Conservation (phyloP, 2,888 invertebrate species). For the Clitarchus hookeri region DNA sequence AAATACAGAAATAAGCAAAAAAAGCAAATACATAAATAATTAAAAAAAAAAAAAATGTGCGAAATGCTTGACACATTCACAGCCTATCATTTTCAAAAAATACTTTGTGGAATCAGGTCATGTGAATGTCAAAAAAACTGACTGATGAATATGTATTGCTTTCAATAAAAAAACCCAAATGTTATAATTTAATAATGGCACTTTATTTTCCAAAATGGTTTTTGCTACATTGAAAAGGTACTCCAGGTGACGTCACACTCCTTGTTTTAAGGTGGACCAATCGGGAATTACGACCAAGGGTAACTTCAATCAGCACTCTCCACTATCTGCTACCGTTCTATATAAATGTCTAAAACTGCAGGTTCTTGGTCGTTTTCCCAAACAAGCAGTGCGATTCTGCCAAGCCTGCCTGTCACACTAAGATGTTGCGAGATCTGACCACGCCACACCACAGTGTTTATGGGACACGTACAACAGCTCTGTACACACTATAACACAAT, state of each 20-base stretch:
- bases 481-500: too few species aligned
- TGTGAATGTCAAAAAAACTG: too few species aligned
- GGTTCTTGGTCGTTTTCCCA: neutral
- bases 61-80: too few species aligned
- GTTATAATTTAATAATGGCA: neutral
- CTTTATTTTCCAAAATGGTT: neutral
- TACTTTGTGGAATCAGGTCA: too few species aligned
- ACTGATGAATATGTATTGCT: too few species aligned
- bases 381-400: neutral
- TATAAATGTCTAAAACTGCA: neutral
- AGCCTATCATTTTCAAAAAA: too few species aligned
- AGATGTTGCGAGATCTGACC: neutral
- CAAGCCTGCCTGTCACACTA: neutral
- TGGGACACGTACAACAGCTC: too few species aligned
- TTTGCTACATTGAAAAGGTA: neutral
- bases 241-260: neutral
- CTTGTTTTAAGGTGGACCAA: neutral
- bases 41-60: too few species aligned
- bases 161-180: too few species aligned
- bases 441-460: neutral
- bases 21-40: too few species aligned
- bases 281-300: neutral
- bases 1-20: too few species aligned
- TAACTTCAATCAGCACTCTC: neutral
- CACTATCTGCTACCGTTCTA: neutral